A percentile compares a stretch with the other conserved stretches of the same genome.
Evolutionary conservation across 2,113 vertebrate species (phyloP).

Genomic region (Marcusenius ussheri): DNA sequence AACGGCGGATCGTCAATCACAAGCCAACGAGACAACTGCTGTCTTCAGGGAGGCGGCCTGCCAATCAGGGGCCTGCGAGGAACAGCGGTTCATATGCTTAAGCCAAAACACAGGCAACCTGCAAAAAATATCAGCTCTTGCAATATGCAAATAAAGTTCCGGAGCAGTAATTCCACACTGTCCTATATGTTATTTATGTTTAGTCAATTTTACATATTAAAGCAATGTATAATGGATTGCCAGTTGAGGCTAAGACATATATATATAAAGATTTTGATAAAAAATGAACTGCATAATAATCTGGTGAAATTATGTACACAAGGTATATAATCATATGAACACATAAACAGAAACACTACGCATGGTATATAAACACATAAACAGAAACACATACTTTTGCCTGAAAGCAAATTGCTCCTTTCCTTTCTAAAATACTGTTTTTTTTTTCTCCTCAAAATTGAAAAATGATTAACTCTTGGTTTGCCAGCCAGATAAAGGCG

Average conservation of each 20-base stretch:
- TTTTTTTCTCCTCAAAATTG: neutral
- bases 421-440: neutral
- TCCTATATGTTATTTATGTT: neutral
- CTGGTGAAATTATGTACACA: neutral
- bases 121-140: neutral
- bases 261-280: neutral
- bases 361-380: neutral
- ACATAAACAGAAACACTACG: neutral
- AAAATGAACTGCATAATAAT: neutral
- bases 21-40: neutral
- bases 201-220: neutral
- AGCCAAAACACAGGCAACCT: neutral
- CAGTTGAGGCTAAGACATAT: neutral
- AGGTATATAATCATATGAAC: neutral
- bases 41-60: neutral
- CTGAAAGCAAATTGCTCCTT: neutral
- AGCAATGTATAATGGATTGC: neutral
- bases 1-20: neutral
- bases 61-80: neutral
- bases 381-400: neutral
- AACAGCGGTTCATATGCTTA: neutral
- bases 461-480: neutral
- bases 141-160: neutral
- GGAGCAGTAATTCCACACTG: neutral
- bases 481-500: neutral